Conservation (phyloP, 2,113 vertebrate genomes). For the Megaceryle torquata region DNA sequence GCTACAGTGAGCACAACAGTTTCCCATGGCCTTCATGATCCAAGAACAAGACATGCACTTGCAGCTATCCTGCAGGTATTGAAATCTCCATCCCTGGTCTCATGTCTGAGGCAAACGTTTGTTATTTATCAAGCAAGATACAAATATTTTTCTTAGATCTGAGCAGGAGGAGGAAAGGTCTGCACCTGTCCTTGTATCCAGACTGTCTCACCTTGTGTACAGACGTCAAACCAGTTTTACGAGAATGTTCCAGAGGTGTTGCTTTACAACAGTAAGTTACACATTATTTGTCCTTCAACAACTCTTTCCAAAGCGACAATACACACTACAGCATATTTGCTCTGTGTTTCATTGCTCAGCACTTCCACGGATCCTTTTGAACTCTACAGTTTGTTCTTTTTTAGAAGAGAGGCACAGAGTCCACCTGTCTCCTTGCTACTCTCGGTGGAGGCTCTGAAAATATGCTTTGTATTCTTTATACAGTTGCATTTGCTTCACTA, state of each 20-base stretch:
- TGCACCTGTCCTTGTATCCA: background rate
- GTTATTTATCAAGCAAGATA: background rate
- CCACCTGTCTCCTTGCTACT: background rate
- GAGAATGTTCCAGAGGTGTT: slow-evolving; percentile 25
- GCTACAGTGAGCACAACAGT: background rate
- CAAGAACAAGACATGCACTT: background rate
- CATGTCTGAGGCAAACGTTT: background rate
- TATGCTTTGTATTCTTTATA: background rate
- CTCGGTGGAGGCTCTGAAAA: background rate
- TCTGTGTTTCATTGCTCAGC: background rate
- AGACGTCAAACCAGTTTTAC: slow-evolving; percentile 45
- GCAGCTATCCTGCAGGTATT: background rate
- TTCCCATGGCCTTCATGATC: rapidly evolving
- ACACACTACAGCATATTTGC: background rate
- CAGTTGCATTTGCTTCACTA: background rate
- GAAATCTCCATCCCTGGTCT: background rate
- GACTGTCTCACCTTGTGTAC: background rate
- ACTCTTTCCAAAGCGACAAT: background rate
- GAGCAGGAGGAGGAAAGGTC: background rate
- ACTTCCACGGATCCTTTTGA: background rate
- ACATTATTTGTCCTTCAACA: slow-evolving; percentile 46
- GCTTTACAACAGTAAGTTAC: slow-evolving; percentile 43
- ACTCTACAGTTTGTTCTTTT: background rate
- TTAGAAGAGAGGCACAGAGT: background rate
- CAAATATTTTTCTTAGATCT: background rate